phyloP scores from a whole-genome alignment of 2,888 invertebrate species.

The Hoplodrina ambigua region DNA sequence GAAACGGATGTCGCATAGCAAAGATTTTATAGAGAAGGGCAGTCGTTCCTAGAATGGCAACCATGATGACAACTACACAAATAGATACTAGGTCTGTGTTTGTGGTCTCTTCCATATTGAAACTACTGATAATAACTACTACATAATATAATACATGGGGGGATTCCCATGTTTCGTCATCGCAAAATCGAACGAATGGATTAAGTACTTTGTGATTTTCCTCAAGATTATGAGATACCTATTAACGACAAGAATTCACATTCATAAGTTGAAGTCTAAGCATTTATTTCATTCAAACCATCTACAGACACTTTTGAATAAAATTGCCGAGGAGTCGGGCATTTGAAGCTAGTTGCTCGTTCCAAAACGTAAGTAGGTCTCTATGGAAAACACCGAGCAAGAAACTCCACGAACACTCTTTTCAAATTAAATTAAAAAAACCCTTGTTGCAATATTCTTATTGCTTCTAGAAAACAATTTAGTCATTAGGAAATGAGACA shows the following conservation, averaged over 20 bases:
- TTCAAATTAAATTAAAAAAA: too few species aligned
- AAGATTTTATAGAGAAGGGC: conserved; percentile 15
- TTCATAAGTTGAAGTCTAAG: too few species aligned
- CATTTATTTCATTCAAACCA: too few species aligned
- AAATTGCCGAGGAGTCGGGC: too few species aligned
- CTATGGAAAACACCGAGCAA: too few species aligned
- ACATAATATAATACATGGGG: not conserved
- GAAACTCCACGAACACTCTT: too few species aligned
- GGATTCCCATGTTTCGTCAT: not conserved
- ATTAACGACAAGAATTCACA: not conserved
- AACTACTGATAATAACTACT: not conserved
- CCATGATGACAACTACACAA: not conserved
- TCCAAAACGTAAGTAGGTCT: too few species aligned
- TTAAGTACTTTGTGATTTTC: not conserved
- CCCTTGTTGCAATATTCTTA: too few species aligned
- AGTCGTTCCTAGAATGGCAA: conserved; percentile 14
- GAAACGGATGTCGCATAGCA: conserved; percentile 31
- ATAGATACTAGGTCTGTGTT: not conserved
- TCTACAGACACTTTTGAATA: too few species aligned
- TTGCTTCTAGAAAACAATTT: too few species aligned
- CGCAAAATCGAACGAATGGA: not conserved
- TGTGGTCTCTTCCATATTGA: not conserved
- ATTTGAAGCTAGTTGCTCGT: too few species aligned
- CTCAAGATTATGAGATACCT: not conserved
- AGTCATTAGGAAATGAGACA: too few species aligned